A percentile compares a stretch with the other conserved stretches of the same genome.
Evolutionary conservation across 1,140 invertebrate species (phyloP).

Genomic region (Matsumurasca onukii): DNA sequence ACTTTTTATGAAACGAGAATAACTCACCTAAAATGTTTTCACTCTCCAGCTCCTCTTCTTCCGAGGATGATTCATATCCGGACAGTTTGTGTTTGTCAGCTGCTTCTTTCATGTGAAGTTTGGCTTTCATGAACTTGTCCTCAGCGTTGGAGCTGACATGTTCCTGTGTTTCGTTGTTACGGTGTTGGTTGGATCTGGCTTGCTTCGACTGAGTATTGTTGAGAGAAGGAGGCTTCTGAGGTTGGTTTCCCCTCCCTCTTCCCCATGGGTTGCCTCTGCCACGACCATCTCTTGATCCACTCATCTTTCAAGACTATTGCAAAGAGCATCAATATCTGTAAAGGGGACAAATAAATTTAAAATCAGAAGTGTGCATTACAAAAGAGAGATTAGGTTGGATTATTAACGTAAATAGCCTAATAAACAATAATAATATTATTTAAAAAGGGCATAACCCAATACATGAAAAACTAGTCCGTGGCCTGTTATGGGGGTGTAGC

Average conservation of each 20-base stretch:
- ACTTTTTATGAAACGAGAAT: no score
- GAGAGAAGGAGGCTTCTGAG: no score
- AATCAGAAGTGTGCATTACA: no score
- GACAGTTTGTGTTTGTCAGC: slow-evolving; percentile 57
- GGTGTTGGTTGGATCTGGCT: not conserved
- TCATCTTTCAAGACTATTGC: not conserved
- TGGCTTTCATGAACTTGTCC: slow-evolving; percentile 48
- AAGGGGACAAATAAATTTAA: no score
- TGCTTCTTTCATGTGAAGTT: slow-evolving; percentile 58
- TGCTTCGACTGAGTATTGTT: no score
- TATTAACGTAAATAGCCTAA: no score
- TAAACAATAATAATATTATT: no score
- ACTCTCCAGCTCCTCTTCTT: slow-evolving; percentile 56
- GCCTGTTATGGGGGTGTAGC: no score
- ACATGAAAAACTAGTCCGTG: no score
- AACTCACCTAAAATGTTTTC: slow-evolving; percentile 54
- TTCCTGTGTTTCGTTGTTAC: not conserved
- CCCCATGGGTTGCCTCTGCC: slow-evolving; percentile 12
- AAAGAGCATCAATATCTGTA: no score
- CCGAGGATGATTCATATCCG: slow-evolving; percentile 56
- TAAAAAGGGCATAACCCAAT: no score
- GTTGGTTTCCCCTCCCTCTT: slow-evolving; percentile 3
- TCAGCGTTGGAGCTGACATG: slow-evolving; percentile 13
- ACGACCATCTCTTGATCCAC: slow-evolving; percentile 12
- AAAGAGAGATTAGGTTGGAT: no score